A percentile compares a stretch with the other conserved stretches of the same genome.
phyloP scores from a whole-genome alignment of 2,113 vertebrate genomes.

The Xiphophorus maculatus region DNA sequence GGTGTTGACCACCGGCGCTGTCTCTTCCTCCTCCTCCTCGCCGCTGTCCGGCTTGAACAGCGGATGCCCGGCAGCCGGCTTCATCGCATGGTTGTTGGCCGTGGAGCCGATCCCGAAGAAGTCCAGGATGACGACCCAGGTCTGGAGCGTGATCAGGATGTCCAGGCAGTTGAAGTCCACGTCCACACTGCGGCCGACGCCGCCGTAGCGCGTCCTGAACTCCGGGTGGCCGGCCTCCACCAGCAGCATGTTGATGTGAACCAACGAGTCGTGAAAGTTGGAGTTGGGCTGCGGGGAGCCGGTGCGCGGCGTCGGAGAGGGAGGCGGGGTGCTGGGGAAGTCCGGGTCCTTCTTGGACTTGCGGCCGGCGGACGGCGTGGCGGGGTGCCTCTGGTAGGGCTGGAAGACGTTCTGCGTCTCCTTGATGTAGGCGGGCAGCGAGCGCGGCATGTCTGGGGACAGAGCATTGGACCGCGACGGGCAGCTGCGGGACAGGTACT shows the following conservation, averaged over 20 bases:
- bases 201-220: conserved; percentile 85
- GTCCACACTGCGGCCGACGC: conserved; percentile 88
- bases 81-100: conserved; percentile 93
- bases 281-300: conserved; percentile 72
- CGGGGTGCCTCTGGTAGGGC: conserved; percentile 92
- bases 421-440: conserved; percentile 95
- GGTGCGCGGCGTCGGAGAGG: conserved; percentile 85
- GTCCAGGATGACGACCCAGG: conserved; percentile 98
- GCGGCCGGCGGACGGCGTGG: conserved; percentile 75
- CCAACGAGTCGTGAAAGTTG: conserved; percentile 93
- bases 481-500: conserved; percentile 96
- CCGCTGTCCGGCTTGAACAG: conserved; percentile 55
- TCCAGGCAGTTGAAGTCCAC: conserved; percentile 98
- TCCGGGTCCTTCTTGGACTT: conserved; percentile 83
- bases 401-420: conserved; percentile 97
- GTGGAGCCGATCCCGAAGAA: conserved; percentile 98
- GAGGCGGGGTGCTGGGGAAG: conserved; percentile 93
- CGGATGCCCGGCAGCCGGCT: conserved; percentile 59
- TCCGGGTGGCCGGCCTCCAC: conserved; percentile 96
- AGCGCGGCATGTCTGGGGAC: conserved; percentile 95
- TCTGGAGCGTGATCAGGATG: conserved; percentile 94
- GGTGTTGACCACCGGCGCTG: conserved; percentile 85
- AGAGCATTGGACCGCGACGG: conserved; percentile 87
- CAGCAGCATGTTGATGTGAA: conserved; percentile 93
- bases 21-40: conserved; percentile 63